These are phyloP conservation scores for Clarias gariepinus DNA, from an alignment of 2,113 vertebrate genomes.

Conservation along the genomic window DNA sequence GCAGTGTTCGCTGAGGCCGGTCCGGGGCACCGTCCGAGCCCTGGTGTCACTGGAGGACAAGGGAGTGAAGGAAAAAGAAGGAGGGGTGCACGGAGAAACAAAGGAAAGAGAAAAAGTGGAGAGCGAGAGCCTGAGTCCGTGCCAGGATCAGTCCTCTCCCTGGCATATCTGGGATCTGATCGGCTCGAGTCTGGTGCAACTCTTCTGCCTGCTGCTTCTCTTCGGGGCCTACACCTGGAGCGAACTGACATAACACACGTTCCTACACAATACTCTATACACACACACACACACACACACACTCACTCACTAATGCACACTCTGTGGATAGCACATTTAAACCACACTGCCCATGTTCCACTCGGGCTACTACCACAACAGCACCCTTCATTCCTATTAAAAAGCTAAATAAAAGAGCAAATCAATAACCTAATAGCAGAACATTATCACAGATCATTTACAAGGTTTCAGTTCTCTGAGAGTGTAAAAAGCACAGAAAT, in stretches of 20 bases:
- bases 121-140: conserved; percentile 48
- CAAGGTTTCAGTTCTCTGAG: background rate
- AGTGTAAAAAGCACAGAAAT: background rate
- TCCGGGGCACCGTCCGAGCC: conserved; percentile 80
- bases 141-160: conserved; percentile 80
- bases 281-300: conserved; percentile 7
- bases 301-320: background rate
- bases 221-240: conserved; percentile 90
- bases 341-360: background rate
- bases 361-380: background rate
- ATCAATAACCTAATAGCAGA: background rate
- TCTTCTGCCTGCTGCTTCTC: conserved; percentile 87
- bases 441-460: background rate
- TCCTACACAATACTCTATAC: background rate
- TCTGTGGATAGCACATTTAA: background rate
- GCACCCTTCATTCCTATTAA: conserved; percentile 2
- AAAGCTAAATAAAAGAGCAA: background rate
- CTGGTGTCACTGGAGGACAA: conserved; percentile 73
- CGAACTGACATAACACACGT: conserved; percentile 77
- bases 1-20: conserved; percentile 86
- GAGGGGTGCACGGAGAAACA: conserved; percentile 56
- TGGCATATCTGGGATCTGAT: conserved; percentile 90
- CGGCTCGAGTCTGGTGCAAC: conserved; percentile 89
- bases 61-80: conserved; percentile 37
- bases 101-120: conserved; percentile 58